Conservation (phyloP, 1,140 invertebrate genomes). For the Leptopilina boulardi region DNA sequence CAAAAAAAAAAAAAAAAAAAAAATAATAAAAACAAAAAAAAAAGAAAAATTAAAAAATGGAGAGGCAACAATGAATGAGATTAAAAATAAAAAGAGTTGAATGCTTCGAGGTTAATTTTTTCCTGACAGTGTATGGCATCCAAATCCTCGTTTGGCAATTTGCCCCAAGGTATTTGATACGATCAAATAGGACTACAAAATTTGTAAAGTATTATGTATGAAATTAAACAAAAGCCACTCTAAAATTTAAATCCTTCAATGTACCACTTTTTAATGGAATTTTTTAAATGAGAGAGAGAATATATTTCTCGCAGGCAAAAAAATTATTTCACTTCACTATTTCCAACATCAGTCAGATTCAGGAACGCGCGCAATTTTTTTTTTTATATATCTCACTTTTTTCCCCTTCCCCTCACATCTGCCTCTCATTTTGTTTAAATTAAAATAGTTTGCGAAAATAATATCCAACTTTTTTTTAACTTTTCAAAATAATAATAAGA, state of each 20-base stretch:
- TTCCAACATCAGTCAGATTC: constrained; percentile 9
- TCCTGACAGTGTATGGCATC: constrained; percentile 23
- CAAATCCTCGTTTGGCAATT: constrained; percentile 20
- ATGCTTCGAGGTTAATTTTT: constrained; percentile 22
- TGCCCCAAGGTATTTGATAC: constrained; percentile 26
- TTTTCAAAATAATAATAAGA: constrained; percentile 1
- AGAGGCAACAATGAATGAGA: constrained; percentile 28
- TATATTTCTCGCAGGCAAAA: constrained; percentile 12
- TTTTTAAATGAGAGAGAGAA: constrained; percentile 20
- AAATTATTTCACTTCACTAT: constrained; percentile 17
- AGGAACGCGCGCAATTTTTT: background rate
- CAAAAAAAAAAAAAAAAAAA: background rate
- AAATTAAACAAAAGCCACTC: constrained; percentile 23
- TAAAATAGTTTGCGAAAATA: constrained; percentile 18
- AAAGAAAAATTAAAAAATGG: constrained; percentile 3
- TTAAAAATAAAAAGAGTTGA: constrained; percentile 26
- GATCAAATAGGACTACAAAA: constrained; percentile 9
- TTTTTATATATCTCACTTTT: constrained; percentile 1
- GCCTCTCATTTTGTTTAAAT: background rate
- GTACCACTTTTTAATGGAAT: constrained; percentile 24
- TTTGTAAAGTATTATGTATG: constrained; percentile 26
- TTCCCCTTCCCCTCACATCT: too few species aligned
- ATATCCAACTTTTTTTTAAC: background rate
- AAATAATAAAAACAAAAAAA: background rate
- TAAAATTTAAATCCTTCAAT: constrained; percentile 11